Percentiles rank a stretch among this genome's conserved stretches.
Conservation (phyloP, 2,797 vertebrate species). For the Huso huso region DNA sequence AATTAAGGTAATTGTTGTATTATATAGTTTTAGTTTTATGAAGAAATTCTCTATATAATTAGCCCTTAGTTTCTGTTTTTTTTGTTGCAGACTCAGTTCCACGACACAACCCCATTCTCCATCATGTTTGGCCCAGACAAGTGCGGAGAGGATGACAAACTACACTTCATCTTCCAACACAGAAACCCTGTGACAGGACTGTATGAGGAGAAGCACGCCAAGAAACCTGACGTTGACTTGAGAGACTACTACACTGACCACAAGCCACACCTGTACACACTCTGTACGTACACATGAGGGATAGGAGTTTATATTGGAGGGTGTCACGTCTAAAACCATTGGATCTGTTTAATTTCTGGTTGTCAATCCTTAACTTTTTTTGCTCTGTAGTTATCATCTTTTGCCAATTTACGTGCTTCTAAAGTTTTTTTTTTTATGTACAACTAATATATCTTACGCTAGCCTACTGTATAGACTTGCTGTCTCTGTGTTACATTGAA, state of each 20-base stretch:
- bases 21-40: too few species aligned
- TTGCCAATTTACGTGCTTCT: too few species aligned
- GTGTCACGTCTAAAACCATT: background rate
- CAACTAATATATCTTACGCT: too few species aligned
- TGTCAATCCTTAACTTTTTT: background rate
- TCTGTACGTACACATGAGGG: slow-evolving; percentile 26
- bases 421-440: too few species aligned
- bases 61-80: too few species aligned
- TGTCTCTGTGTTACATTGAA: too few species aligned
- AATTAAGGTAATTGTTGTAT: too few species aligned
- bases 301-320: background rate
- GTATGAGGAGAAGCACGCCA: slow-evolving; percentile 36
- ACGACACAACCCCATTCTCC: slow-evolving; percentile 35
- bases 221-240: slow-evolving; percentile 32
- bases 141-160: slow-evolving; percentile 34
- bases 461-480: too few species aligned
- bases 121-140: slow-evolving; percentile 48
- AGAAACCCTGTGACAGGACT: slow-evolving; percentile 32
- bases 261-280: slow-evolving; percentile 37
- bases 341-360: slow-evolving; percentile 5
- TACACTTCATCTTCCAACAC: slow-evolving; percentile 41
- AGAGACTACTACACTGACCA: slow-evolving; percentile 35
- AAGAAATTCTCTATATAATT: too few species aligned
- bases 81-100: slow-evolving; percentile 30
- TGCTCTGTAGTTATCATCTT: background rate